Evolutionary conservation across 2,888 invertebrate genomes (phyloP).

Genomic region (Parthenolecanium corni): DNA sequence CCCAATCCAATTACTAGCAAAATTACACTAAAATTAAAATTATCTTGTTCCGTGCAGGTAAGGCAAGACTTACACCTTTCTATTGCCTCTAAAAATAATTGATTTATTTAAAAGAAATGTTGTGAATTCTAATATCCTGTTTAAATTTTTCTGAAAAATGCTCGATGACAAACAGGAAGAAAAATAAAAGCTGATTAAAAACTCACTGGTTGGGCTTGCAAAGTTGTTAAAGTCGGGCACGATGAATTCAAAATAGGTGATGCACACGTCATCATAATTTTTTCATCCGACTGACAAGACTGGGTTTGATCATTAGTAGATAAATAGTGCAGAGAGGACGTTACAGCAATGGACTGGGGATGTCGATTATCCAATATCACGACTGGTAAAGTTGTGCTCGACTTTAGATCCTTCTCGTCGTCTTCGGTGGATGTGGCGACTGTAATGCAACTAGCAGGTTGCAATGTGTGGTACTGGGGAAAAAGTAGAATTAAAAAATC

Average conservation of each 20-base stretch:
- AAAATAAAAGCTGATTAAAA: no score
- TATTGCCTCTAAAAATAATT: no score
- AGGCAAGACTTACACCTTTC: no score
- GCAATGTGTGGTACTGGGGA: constrained; percentile 19
- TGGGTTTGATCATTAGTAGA: constrained; percentile 5
- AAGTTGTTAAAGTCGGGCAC: constrained; percentile 26
- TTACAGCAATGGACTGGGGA: constrained; percentile 5
- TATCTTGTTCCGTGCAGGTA: no score
- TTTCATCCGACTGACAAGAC: constrained; percentile 28
- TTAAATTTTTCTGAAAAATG: no score
- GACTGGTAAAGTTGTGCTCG: constrained; percentile 31
- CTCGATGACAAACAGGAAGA: no score
- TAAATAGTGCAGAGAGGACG: constrained; percentile 12
- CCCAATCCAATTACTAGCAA: no score
- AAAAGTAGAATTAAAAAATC: not conserved
- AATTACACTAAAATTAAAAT: no score
- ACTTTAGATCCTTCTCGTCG: constrained; percentile 32
- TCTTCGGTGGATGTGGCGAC: constrained; percentile 36
- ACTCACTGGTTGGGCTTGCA: constrained; percentile 22
- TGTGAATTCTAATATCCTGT: no score
- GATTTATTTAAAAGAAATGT: no score
- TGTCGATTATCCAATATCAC: constrained; percentile 32
- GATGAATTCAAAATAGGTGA: constrained; percentile 31
- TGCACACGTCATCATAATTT: constrained; percentile 32
- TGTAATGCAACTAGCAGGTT: constrained; percentile 33